These are phyloP conservation scores for Ophion obscuratus DNA, from an alignment of 2,888 invertebrate genomes.

Conservation along the genomic window DNA sequence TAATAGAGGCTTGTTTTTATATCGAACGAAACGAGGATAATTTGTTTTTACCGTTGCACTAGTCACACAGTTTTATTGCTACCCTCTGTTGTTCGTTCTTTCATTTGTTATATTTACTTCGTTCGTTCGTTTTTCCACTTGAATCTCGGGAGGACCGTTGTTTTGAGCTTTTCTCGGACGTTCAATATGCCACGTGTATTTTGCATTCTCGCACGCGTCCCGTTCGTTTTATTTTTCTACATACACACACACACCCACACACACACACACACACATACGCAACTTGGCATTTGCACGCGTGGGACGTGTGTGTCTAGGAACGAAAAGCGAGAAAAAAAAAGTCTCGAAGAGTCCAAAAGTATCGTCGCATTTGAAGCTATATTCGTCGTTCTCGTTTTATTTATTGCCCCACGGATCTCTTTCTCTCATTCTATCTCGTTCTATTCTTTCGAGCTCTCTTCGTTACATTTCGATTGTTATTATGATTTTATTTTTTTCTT, in stretches of 20 bases:
- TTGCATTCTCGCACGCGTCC: slow-evolving; percentile 47
- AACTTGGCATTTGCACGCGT: slow-evolving; percentile 58
- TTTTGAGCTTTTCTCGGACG: slow-evolving; percentile 9
- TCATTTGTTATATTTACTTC: slow-evolving; percentile 3
- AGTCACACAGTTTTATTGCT: slow-evolving; percentile 38
- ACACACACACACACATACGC: background rate
- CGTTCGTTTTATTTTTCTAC: slow-evolving; percentile 63
- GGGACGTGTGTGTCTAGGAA: slow-evolving; percentile 39
- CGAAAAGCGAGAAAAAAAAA: slow-evolving; percentile 2
- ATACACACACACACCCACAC: slow-evolving; percentile 19
- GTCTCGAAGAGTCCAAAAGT: slow-evolving; percentile 39
- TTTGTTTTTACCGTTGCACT: slow-evolving; percentile 60
- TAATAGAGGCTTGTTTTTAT: slow-evolving; percentile 53
- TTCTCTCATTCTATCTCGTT: slow-evolving; percentile 63
- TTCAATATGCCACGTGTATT: slow-evolving; percentile 56
- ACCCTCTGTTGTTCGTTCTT: slow-evolving; percentile 9
- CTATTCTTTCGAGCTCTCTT: slow-evolving; percentile 39
- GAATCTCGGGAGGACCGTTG: slow-evolving; percentile 11
- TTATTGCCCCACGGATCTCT: slow-evolving; percentile 5
- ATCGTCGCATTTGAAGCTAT: slow-evolving; percentile 53
- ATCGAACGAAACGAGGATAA: slow-evolving; percentile 48
- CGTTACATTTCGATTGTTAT: slow-evolving; percentile 42
- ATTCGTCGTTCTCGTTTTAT: slow-evolving; percentile 8
- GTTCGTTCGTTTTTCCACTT: slow-evolving; percentile 22
- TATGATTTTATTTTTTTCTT: slow-evolving; percentile 60